Conservation (phyloP, 2,888 invertebrate species). For the Pyrrhosoma nymphula region DNA sequence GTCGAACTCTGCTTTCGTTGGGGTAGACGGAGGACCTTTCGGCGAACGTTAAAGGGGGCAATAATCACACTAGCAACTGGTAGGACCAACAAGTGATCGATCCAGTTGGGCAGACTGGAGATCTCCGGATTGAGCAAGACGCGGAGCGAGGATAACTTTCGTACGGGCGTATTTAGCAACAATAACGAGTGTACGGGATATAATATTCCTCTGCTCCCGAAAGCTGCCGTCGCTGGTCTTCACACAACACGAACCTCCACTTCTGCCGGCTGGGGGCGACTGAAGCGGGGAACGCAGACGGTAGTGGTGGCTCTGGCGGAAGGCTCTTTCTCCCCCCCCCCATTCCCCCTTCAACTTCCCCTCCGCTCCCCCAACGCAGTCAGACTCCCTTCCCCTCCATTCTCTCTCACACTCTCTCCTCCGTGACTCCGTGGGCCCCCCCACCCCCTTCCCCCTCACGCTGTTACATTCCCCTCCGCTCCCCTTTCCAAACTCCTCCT, state of each 20-base stretch:
- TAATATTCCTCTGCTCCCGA: background rate
- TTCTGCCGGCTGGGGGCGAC: slow-evolving; percentile 59
- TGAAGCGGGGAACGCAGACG: slow-evolving; percentile 43
- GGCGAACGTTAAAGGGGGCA: background rate
- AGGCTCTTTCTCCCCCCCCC: background rate
- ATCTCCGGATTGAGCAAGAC: background rate
- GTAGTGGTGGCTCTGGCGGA: background rate
- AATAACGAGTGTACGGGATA: background rate
- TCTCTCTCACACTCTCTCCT: background rate
- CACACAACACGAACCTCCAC: background rate
- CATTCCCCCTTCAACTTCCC: background rate
- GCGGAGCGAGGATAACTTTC: background rate
- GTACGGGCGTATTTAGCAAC: background rate
- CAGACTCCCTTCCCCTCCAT: slow-evolving; percentile 27
- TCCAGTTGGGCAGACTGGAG: background rate
- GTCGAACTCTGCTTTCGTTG: background rate
- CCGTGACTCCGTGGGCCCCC: background rate
- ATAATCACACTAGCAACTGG: background rate
- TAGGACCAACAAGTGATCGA: background rate
- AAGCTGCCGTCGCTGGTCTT: background rate
- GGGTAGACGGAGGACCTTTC: background rate
- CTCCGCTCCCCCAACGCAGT: background rate
- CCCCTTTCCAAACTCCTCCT: background rate
- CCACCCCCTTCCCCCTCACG: background rate
- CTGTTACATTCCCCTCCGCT: background rate